These are phyloP conservation scores for Acrobeloides nanus DNA, from an alignment of 2,888 invertebrate genomes.

Conservation along the genomic window DNA sequence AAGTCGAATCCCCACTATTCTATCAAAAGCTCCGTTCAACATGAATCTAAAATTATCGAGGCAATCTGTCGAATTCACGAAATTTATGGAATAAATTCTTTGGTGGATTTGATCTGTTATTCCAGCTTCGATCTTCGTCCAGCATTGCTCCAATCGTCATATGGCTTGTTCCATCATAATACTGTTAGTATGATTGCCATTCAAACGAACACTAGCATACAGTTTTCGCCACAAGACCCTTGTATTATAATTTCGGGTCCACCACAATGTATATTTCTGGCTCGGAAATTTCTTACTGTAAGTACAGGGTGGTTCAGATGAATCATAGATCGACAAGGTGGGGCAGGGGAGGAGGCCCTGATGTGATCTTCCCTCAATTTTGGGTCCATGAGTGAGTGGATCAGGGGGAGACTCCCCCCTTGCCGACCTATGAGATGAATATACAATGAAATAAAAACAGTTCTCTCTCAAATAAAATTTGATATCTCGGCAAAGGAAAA, in stretches of 20 bases:
- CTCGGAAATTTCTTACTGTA: slow-evolving; percentile 32
- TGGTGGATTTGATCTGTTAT: slow-evolving; percentile 17
- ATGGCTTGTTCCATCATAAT: slow-evolving; percentile 23
- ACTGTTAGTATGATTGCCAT: slow-evolving; percentile 28
- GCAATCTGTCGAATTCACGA: too few species aligned
- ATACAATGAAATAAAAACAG: too few species aligned
- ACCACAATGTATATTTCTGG: slow-evolving; percentile 25
- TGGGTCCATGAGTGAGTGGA: too few species aligned
- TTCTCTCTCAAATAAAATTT: slow-evolving; percentile 3
- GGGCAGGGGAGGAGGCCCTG: too few species aligned
- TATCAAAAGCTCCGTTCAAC: too few species aligned
- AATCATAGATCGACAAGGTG: too few species aligned
- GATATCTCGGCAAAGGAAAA: background rate
- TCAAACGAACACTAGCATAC: slow-evolving; percentile 30
- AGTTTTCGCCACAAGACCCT: slow-evolving; percentile 25
- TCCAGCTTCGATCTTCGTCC: slow-evolving; percentile 24
- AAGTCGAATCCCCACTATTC: too few species aligned
- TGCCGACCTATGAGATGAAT: too few species aligned
- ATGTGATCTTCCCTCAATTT: too few species aligned
- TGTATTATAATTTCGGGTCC: slow-evolving; percentile 29
- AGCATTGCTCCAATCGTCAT: slow-evolving; percentile 9
- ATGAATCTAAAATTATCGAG: too few species aligned
- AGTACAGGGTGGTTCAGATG: slow-evolving; percentile 2
- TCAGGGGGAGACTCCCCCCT: too few species aligned
- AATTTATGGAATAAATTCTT: too few species aligned